Base-by-base conservation (phyloP, 2,888 invertebrate species). In the Deilephila elpenor region DNA sequence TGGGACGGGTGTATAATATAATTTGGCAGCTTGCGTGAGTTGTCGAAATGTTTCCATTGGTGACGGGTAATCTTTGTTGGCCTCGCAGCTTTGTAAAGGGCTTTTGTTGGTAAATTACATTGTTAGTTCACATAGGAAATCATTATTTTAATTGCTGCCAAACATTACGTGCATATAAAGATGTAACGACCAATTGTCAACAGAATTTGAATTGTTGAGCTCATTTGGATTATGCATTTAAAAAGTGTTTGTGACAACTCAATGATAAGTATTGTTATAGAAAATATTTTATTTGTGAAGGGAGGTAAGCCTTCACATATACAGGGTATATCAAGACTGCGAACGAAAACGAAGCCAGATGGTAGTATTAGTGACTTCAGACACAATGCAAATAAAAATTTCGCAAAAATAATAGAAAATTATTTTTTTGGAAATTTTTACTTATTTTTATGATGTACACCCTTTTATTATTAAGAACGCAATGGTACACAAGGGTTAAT, bases 11-110 rank as follows among this genome's bases (percentile, higher is more conserved):
- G 56, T 56, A n/a, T 67, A 51, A 51, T 67, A 51, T 61, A 32
- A 61, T 62, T 62, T n/a, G 34, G 67, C 67, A 67, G 67, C 67
- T 67, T 67, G 67, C 67, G 51, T 67, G 44, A 67, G 44, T 51
- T 51, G 67, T 67, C 67, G 67, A 67, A 67, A 67, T 67, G 67
- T 67, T 67, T 64, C 44, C 44, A 64, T 64, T 37, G 64, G 64
- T 44, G 67, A 67, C 56, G 56, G n/a, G 56, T n/a, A n/a, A 56
- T 56, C n/a, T 56, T 67, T 67, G 62, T 67, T 11, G 17, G 67
- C 44, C 67, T 67, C 17, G 67, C 67, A 20, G 25, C 44, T 64
- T 37, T 64, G 37, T 64, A 44, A 44, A 44, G 37, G 34, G 32
- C n/a, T 8, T 37, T 37, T 56, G 56, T 64, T 64, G 37, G 34